These are phyloP conservation scores for Nezara viridula DNA, from an alignment of 2,888 invertebrate species.

Conservation along the genomic window DNA sequence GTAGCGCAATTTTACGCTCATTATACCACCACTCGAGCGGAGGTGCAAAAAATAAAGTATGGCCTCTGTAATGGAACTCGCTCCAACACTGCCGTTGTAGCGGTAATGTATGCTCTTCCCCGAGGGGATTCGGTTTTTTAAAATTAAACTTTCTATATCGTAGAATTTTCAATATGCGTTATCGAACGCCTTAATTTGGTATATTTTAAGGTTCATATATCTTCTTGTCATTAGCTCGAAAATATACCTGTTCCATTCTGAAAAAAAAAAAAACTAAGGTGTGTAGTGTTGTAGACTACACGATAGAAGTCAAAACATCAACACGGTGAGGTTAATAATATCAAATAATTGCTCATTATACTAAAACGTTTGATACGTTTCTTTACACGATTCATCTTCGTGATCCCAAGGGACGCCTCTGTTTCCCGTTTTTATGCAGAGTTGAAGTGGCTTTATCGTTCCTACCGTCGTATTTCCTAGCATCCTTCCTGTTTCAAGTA, in stretches of 20 bases:
- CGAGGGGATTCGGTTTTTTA: background rate
- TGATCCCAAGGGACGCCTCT: no score
- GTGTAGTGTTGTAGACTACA: no score
- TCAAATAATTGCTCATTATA: no score
- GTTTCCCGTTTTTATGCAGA: no score
- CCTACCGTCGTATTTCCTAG: no score
- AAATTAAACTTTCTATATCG: background rate
- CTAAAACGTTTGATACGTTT: no score
- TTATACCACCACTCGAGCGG: slow-evolving; percentile 45
- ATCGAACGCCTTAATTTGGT: background rate
- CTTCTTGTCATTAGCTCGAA: background rate
- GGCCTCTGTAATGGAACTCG: slow-evolving; percentile 24
- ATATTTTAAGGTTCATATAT: background rate
- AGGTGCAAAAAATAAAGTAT: slow-evolving; percentile 49
- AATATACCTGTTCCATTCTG: background rate
- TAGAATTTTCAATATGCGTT: background rate
- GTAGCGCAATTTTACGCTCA: slow-evolving; percentile 58
- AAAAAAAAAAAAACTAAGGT: no score
- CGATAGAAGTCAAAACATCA: no score
- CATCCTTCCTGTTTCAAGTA: no score
- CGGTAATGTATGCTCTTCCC: background rate
- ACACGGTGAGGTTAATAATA: no score
- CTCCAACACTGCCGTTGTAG: background rate
- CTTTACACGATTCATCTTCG: no score
- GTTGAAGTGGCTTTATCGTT: no score